Evolutionary conservation across 2,797 vertebrate species (phyloP).

Genomic region (Anabacerthia variegaticeps): DNA sequence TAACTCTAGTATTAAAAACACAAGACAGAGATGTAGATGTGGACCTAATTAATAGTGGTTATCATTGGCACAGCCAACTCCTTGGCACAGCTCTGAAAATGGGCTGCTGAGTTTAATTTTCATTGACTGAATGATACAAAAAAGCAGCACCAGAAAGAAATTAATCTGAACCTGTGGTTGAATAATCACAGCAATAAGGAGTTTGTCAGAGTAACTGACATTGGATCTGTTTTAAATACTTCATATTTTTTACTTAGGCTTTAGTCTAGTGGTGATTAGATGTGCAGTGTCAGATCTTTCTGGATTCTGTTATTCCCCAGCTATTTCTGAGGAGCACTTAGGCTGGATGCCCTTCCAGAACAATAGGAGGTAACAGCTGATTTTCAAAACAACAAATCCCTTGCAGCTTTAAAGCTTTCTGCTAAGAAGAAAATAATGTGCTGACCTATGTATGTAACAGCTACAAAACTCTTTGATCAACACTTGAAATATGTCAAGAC

Average conservation of each 20-base stretch:
- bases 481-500: background rate
- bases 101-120: background rate
- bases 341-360: conserved; percentile 30
- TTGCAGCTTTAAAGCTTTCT: conserved; percentile 20
- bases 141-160: background rate
- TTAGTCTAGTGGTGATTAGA: background rate
- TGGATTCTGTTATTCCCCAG: conserved; percentile 2
- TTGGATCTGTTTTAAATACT: background rate
- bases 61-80: background rate
- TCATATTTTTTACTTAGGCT: background rate
- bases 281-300: background rate
- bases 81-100: background rate
- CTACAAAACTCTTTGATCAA: background rate
- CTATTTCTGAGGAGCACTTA: background rate
- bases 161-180: background rate
- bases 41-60: background rate
- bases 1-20: background rate
- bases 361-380: conserved; percentile 30
- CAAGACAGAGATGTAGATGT: background rate
- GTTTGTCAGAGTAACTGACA: background rate
- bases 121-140: background rate
- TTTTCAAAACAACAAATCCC: conserved; percentile 53
- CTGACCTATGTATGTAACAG: conserved; percentile 10
- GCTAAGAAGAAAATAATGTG: conserved; percentile 25
- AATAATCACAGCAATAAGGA: background rate